Base-by-base conservation (phyloP, 2,797 vertebrate species). In the Gorsachius magnificus region DNA sequence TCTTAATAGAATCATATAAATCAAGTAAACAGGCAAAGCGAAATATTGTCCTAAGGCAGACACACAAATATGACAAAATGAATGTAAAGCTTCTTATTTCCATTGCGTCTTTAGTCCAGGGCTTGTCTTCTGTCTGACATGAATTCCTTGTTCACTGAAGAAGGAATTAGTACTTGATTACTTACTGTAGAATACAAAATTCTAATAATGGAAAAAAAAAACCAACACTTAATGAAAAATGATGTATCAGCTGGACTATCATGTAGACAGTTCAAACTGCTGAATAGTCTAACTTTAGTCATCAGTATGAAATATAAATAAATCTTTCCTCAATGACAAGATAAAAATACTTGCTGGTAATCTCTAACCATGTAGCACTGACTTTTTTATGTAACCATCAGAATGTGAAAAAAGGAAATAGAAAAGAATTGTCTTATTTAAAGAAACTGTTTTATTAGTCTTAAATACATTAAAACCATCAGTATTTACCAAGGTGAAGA, bases 71-170 rank as follows among this genome's bases (percentile, higher is more conserved):
- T 35, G 31, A 33, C 31, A 70, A 72, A 90, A 43, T 13, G 1
- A 51, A 60, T 35, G 5, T 15, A 65, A 74, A 57, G 2, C 2
- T 53, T 9, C 17, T 57, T 51, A 50, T 54, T 68, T 87, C 28
- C 16, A 31, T 35, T 0, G 0, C 50, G 10, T 48, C 12, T 75
- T 79, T 35, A 65, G 26, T 71, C 6, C 9, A 3, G 0, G 10
- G 38, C 14, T 9, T 43, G 11, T 17, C 5, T 63, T 56, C 26
- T 53, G 18, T 43, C 46, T 76, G n/a, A 58, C 4, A 29, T n/a
- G 15, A 36, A 29, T 28, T 57, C 3, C 10, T 58, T 58, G 12
- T 24, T 83, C 43, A 54, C 14, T 68, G 38, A 71, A 28, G 31
- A 58, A 68, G 24, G 28, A 79, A 79, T 29, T 36, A 43, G 18